phyloP scores from a whole-genome alignment of 2,888 invertebrate genomes.

The Acrobasis suavella region DNA sequence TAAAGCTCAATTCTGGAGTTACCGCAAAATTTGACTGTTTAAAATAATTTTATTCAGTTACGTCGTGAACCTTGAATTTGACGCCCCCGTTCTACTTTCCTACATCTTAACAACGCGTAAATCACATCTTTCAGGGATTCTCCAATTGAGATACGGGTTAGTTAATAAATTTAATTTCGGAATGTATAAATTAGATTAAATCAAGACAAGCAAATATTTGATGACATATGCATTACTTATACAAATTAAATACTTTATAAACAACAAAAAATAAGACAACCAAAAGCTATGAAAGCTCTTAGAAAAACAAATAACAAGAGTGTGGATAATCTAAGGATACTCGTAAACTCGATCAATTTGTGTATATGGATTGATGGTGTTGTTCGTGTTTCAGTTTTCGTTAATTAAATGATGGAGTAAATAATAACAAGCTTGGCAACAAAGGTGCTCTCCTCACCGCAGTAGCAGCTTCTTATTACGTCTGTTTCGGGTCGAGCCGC shows the following conservation, averaged over 20 bases:
- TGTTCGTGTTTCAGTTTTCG: too few species aligned
- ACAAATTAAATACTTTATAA: too few species aligned
- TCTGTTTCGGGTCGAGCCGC: slow-evolving; percentile 72
- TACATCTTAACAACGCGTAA: slow-evolving; percentile 73
- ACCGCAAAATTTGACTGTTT: slow-evolving; percentile 55
- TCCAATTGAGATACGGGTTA: slow-evolving; percentile 27
- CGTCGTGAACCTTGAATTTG: slow-evolving; percentile 69
- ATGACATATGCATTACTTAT: too few species aligned
- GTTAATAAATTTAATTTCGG: slow-evolving; percentile 2
- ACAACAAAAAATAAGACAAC: too few species aligned
- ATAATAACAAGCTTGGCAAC: slow-evolving; percentile 1
- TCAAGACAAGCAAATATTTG: too few species aligned
- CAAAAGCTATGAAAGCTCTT: too few species aligned
- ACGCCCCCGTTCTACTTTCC: slow-evolving; percentile 77
- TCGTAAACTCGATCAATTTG: too few species aligned
- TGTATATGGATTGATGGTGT: too few species aligned
- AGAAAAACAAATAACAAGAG: too few species aligned
- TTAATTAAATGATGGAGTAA: too few species aligned
- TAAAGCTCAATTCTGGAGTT: slow-evolving; percentile 46
- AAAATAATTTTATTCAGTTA: slow-evolving; percentile 67
- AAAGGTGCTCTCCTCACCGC: slow-evolving; percentile 7
- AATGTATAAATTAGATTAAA: neutral
- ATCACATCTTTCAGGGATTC: slow-evolving; percentile 61
- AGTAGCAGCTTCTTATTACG: slow-evolving; percentile 29
- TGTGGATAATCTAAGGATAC: too few species aligned